These are phyloP conservation scores for Diuraphis noxia DNA, from an alignment of 1,140 invertebrate species.

Conservation along the genomic window DNA sequence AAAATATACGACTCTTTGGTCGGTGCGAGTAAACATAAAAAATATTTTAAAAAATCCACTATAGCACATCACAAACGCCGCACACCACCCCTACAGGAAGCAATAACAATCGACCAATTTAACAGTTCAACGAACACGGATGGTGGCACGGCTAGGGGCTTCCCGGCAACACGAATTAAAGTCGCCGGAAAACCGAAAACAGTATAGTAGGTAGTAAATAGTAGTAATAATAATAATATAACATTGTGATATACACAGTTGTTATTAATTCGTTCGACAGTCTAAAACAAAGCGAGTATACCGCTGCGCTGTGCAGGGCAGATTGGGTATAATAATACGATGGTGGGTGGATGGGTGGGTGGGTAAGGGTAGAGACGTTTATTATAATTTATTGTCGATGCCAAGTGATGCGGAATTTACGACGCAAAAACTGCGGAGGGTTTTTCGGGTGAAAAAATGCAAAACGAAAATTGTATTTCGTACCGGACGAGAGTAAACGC, in stretches of 20 bases:
- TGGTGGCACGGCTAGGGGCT: neutral
- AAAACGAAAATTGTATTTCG: neutral
- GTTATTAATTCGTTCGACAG: neutral
- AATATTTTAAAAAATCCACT: neutral
- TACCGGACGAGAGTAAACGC: neutral
- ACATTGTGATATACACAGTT: neutral
- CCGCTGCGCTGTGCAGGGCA: neutral
- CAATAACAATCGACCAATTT: slow-evolving; percentile 51
- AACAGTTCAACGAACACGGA: slow-evolving; percentile 41
- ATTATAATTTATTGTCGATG: neutral
- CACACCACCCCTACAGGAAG: slow-evolving; percentile 37
- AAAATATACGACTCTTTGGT: neutral
- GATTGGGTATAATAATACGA: too few species aligned
- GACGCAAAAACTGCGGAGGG: neutral
- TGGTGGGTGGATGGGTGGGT: too few species aligned
- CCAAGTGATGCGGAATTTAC: neutral
- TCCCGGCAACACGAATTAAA: slow-evolving; percentile 26
- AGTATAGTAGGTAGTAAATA: neutral
- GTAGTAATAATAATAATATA: too few species aligned
- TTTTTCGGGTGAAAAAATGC: neutral
- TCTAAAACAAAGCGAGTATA: slow-evolving; percentile 6
- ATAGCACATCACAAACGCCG: neutral
- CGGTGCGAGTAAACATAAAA: neutral
- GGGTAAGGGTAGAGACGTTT: too few species aligned
- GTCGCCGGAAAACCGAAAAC: slow-evolving; percentile 26